Evolutionary conservation across 2,888 invertebrate species (phyloP), one percentile per base, ranked within the genome.

Genomic region (Amiota minor): DNA sequence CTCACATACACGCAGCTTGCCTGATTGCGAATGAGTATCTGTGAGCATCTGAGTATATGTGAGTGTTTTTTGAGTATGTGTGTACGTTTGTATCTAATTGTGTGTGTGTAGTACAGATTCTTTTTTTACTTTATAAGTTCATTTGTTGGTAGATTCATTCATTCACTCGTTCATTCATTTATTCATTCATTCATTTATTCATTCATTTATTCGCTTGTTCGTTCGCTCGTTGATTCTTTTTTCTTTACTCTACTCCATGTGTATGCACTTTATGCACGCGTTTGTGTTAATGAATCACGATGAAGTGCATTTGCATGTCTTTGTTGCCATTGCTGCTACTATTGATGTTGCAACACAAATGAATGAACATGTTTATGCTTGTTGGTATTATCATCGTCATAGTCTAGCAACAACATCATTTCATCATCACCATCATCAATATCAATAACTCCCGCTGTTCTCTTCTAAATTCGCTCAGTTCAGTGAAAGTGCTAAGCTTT

Each of bases 221-320:
- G 10, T 35, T 35, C 35, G 2, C 6, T 35, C 35, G 35, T 2
- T 35, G 4, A 35, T 35, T 35, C 35, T 35, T 35, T 35, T 50
- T n/a, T 59, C 59, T 18, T 59, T 59, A 11, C 11, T 11, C 59
- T 1, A 16, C 20, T 9, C 59, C 11, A 59, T 73, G 70, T 70
- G 35, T 35, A 50, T 64, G 69, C 72, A 69, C 74, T 74, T 74
- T 70, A 74, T n/a, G n/a, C 70, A 56, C 67, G 74, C 35, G 74
- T 72, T 70, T 74, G 72, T 72, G 74, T 72, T 72, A 74, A 74
- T 72, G 72, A 72, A 74, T 74, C 72, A 74, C 65, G 56, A 70
- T 74, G 72, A 72, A 74, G 74, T 72, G 74, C 70, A 74, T 74
- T 74, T 74, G 65, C 74, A 72, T 72, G 72, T 72, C 74, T 71